Conservation (phyloP, 1,140 invertebrate species). For the Neodiprion fabricii region DNA sequence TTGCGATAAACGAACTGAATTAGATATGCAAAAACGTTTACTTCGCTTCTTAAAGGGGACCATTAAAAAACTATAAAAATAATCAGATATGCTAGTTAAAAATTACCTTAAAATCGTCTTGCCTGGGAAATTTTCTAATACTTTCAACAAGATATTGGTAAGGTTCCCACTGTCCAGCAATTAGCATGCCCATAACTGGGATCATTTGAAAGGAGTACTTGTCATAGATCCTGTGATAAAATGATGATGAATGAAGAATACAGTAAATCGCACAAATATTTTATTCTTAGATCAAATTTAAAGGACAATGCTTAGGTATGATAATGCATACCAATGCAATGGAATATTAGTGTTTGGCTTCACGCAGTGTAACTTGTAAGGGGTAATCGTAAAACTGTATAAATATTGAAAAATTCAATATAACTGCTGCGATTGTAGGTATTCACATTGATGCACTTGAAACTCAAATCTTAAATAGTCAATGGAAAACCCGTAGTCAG, state of each 20-base stretch:
- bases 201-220: conserved; percentile 98
- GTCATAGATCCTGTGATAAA: conserved; percentile 83
- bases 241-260: conserved; percentile 22
- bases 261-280: too few species aligned
- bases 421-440: not conserved
- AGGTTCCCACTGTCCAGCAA: conserved; percentile 95
- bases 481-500: too few species aligned
- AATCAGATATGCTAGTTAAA: not conserved
- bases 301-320: too few species aligned
- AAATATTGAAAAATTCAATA: conserved; percentile 9
- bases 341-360: not conserved
- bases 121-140: conserved; percentile 94
- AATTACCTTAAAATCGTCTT: conserved; percentile 82
- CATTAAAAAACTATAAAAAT: too few species aligned
- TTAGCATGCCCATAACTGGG: conserved; percentile 92
- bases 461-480: too few species aligned
- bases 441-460: too few species aligned
- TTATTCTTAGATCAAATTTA: too few species aligned
- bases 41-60: too few species aligned
- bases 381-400: not conserved
- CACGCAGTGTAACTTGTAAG: too few species aligned
- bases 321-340: not conserved
- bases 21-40: too few species aligned
- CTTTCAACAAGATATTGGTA: conserved; percentile 99
- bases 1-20: too few species aligned